A percentile compares a stretch with the other conserved stretches of the same genome.
These are phyloP conservation scores for Ormyrus thymus DNA, from an alignment of 2,888 invertebrate species.

Conservation along the genomic window DNA sequence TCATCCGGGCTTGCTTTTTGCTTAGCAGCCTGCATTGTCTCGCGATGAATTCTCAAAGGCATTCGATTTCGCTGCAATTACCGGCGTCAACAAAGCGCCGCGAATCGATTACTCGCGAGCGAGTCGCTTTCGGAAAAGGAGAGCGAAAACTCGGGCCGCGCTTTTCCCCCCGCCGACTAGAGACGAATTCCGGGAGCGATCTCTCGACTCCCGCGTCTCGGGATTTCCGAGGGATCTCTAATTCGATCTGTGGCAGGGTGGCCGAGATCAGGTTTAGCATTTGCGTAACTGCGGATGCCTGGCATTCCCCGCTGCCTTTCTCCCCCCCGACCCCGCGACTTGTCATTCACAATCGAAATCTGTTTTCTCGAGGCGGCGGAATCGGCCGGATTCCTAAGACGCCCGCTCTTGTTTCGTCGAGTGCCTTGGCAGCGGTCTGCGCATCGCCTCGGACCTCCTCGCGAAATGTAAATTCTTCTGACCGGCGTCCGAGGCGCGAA, in stretches of 20 bases:
- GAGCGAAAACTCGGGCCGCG: conserved; percentile 4
- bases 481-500: conserved; percentile 59
- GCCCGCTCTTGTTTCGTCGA: conserved; percentile 57
- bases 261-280: conserved; percentile 65
- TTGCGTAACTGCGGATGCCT: conserved; percentile 70
- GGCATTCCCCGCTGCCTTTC: conserved; percentile 64
- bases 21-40: not conserved
- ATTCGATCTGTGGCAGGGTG: conserved; percentile 63
- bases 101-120: conserved; percentile 4
- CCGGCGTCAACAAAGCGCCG: not conserved
- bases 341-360: conserved; percentile 73
- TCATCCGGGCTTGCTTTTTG: not conserved
- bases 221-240: conserved; percentile 59
- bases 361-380: conserved; percentile 67
- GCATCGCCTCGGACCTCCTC: conserved; percentile 47
- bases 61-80: not conserved
- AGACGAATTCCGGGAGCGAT: conserved; percentile 21
- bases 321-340: conserved; percentile 56
- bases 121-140: not conserved
- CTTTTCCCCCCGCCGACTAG: conserved; percentile 21
- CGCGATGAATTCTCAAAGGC: not conserved
- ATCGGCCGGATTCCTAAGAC: conserved; percentile 73
- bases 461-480: conserved; percentile 71
- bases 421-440: conserved; percentile 16
- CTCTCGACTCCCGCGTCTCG: conserved; percentile 17